phyloP scores from a whole-genome alignment of 2,113 vertebrate genomes.

The Mesembrinibis cayennensis region DNA sequence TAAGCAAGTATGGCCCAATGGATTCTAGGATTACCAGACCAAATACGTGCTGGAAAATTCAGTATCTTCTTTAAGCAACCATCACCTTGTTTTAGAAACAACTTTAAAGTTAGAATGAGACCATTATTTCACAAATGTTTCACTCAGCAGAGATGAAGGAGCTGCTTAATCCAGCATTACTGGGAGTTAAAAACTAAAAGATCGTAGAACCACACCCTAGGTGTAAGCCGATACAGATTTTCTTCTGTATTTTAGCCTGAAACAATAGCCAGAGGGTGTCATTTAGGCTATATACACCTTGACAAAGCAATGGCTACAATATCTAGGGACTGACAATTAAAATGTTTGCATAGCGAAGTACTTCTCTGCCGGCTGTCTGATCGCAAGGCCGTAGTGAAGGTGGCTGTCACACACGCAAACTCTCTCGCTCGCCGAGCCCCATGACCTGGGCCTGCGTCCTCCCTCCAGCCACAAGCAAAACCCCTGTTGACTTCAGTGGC shows the following conservation, averaged over 20 bases:
- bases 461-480: neutral
- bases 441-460: neutral
- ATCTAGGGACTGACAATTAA: constrained; percentile 15
- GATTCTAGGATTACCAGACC: neutral
- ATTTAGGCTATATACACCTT: neutral
- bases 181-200: neutral
- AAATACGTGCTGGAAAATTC: neutral
- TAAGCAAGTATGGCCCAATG: neutral
- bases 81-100: neutral
- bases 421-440: neutral
- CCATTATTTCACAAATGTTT: neutral
- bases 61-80: neutral
- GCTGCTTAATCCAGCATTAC: neutral
- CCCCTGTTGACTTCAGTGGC: neutral
- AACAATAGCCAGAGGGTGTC: constrained; percentile 42
- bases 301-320: neutral
- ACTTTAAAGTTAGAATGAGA: neutral
- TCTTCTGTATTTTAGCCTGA: constrained; percentile 8
- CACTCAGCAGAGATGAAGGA: neutral
- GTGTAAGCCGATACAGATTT: constrained; percentile 23
- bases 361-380: neutral
- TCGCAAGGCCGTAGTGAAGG: neutral
- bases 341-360: neutral
- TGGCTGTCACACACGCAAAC: neutral
- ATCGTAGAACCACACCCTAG: constrained; percentile 16